Evolutionary conservation across 2,113 vertebrate species (phyloP).

Genomic region (Aphyosemion australe): DNA sequence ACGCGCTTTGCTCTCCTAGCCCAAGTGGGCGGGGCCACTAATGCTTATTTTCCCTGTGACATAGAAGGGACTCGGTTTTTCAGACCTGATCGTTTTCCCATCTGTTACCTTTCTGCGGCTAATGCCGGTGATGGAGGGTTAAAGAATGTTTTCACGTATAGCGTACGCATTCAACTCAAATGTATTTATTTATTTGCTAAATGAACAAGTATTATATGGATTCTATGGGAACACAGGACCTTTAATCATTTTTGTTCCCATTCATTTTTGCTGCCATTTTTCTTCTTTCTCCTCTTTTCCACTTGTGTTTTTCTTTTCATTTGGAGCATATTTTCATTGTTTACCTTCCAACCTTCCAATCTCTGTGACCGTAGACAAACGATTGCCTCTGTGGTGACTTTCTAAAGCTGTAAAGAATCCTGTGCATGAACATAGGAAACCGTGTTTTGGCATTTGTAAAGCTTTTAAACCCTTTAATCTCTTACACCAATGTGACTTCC

Average conservation of each 20-base stretch:
- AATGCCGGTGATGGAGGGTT: no score
- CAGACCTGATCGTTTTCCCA: no score
- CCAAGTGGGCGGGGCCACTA: no score
- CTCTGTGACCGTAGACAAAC: not conserved
- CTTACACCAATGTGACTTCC: not conserved
- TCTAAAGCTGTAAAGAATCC: conserved; percentile 1
- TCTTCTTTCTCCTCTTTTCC: not conserved
- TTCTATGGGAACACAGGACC: no score
- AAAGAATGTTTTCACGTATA: no score
- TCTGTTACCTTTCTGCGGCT: no score
- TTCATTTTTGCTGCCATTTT: not conserved
- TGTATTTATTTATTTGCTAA: no score
- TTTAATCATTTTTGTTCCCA: not conserved
- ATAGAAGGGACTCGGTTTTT: no score
- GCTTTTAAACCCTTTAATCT: conserved; percentile 16
- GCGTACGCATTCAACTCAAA: no score
- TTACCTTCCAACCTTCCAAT: not conserved
- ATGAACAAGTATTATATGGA: no score
- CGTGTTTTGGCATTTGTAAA: conserved; percentile 7
- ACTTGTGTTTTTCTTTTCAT: not conserved
- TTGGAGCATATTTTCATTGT: conserved; percentile 5
- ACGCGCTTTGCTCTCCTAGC: no score
- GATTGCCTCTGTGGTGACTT: not conserved
- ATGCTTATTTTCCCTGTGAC: no score
- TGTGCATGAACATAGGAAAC: not conserved